Conservation (phyloP, 1,140 invertebrate genomes). For the Drosophila lowei region DNA sequence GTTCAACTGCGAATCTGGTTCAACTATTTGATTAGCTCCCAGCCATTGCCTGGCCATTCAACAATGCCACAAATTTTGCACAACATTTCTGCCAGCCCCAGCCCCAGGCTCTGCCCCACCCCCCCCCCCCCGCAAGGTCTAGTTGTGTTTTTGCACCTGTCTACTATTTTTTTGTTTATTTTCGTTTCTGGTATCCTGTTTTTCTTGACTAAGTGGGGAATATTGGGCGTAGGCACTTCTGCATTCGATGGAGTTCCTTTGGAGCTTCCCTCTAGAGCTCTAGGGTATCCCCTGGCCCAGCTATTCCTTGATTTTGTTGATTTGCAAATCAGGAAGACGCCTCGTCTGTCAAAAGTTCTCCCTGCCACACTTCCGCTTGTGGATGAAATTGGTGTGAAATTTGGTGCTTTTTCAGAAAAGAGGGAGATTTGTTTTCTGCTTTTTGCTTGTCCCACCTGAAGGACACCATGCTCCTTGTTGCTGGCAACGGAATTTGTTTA, state of each 20-base stretch:
- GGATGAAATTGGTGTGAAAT: constrained; percentile 46
- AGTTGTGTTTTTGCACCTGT: not conserved
- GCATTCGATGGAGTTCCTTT: no score
- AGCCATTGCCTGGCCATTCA: constrained; percentile 17
- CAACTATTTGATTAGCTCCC: constrained; percentile 55
- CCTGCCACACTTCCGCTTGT: not conserved
- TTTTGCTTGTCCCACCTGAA: constrained; percentile 5
- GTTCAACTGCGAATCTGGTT: constrained; percentile 60
- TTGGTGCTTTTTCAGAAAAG: constrained; percentile 1
- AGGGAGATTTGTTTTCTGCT: constrained; percentile 10
- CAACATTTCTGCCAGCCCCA: not conserved
- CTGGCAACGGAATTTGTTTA: constrained; percentile 24
- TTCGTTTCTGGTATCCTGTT: not conserved
- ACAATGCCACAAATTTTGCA: constrained; percentile 17
- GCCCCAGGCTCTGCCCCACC: no score
- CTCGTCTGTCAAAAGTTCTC: constrained; percentile 18
- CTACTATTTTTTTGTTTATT: no score
- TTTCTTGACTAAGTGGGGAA: not conserved
- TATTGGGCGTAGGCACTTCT: no score
- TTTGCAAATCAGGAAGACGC: constrained; percentile 33
- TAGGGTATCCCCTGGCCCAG: not conserved
- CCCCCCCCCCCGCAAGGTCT: not conserved
- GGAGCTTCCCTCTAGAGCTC: no score
- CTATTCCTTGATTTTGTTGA: not conserved
- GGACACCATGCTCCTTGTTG: constrained; percentile 34